Conservation (phyloP, 2,888 invertebrate genomes). For the Leptopilina drosophilae region DNA sequence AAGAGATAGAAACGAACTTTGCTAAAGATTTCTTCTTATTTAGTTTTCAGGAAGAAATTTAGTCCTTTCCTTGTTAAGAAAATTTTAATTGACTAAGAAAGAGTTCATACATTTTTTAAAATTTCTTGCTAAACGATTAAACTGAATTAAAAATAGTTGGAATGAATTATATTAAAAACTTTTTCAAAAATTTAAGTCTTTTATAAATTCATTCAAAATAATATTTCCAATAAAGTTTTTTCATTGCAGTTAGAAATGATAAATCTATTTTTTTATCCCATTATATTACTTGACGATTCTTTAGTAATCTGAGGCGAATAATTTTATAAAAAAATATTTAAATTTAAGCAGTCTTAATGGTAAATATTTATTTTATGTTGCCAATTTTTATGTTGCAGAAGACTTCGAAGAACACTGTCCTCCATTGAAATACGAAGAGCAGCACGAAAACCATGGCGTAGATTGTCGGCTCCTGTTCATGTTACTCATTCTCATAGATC, state of each 20-base stretch:
- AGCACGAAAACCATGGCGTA: conserved; percentile 91
- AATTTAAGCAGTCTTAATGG: neutral
- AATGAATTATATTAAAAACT: neutral
- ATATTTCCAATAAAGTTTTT: neutral
- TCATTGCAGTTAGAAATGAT: conserved; percentile 26
- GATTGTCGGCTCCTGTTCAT: conserved; percentile 75
- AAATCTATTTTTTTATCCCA: conserved; percentile 60
- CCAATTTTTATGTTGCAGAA: conserved; percentile 79
- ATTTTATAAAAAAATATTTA: neutral
- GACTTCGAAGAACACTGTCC: conserved; percentile 89
- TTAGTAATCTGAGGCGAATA: conserved; percentile 77
- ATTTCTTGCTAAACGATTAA: conserved; percentile 41
- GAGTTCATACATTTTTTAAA: conserved; percentile 39
- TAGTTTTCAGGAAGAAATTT: conserved; percentile 42
- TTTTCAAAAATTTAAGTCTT: neutral
- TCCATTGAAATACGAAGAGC: conserved; percentile 88
- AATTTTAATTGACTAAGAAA: neutral
- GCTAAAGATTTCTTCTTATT: conserved; percentile 41
- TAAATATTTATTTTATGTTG: neutral
- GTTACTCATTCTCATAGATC: conserved; percentile 69
- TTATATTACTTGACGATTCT: conserved; percentile 72
- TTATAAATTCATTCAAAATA: neutral
- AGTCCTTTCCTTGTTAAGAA: neutral
- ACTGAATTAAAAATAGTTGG: neutral
- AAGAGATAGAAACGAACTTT: conserved; percentile 71